Evolutionary conservation across 2,797 vertebrate genomes (phyloP), one percentile per base, ranked within the genome.

Genomic region (Meda fulgida): DNA sequence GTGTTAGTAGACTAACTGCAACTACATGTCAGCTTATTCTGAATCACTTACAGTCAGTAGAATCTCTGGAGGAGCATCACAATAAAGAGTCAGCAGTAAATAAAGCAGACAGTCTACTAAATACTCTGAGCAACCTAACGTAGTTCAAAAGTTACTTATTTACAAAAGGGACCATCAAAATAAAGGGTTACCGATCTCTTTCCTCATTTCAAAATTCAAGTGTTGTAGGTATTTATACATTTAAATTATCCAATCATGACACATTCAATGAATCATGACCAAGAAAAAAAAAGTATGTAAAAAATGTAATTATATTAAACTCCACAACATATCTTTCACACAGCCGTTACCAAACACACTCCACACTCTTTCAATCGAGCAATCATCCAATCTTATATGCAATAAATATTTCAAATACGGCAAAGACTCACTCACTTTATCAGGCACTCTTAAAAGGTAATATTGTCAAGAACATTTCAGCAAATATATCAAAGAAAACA

Each of bases 131-230:
- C 31, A 31, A 31, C 1, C 3, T 31, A 31, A 31, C 31, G 31
- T 31, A 31, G 31, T 1, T 31, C 1, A 31, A 3, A 3, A 31
- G 31, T 31, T 31, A 31, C 31, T 31, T 31, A 31, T 31, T 31
- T 31, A 31, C 31, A 3, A 31, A 16, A 16, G 14, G 46, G 46
- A 48, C 46, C 46, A 19, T 51, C 48, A 19, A 19, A 23, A 81
- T 1, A 43, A 40, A 46, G 13, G 4, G 13, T 46, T 14, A 14
- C 13, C 8, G 0, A 46, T 58, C 69, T 43, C 26, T 34, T 81
- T 60, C 51, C 11, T 91, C 89, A 91, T 89, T 88, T 88, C 34
- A 53, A 70, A 81, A 26, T 84, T 55, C 67, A 87, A 87, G 60
- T 84, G 58, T 66, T 31, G 34, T 31, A 86, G 67, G 77, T 26